These are phyloP conservation scores for Oreortyx pictus DNA, from an alignment of 2,797 vertebrate species.

Conservation along the genomic window DNA sequence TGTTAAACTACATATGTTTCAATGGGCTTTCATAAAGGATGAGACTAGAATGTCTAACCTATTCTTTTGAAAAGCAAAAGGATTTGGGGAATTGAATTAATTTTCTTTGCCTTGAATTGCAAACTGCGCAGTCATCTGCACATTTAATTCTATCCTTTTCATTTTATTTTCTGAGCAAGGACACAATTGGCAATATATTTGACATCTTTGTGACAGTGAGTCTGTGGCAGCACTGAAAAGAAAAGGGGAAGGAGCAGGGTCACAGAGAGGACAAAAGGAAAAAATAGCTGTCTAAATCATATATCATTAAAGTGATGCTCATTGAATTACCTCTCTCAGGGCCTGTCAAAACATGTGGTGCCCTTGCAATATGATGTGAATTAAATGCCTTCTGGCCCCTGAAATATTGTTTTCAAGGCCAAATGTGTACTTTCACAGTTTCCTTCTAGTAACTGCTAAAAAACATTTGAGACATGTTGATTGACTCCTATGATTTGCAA, in stretches of 20 bases:
- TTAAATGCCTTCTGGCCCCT: constrained; percentile 71
- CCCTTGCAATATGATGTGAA: constrained; percentile 60
- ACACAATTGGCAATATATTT: constrained; percentile 24
- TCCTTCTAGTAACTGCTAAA: constrained; percentile 30
- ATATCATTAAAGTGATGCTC: constrained; percentile 75
- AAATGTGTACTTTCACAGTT: constrained; percentile 61
- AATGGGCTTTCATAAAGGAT: neutral
- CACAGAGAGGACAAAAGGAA: constrained; percentile 60
- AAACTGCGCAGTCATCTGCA: neutral
- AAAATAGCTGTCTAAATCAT: constrained; percentile 71
- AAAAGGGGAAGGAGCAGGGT: constrained; percentile 59
- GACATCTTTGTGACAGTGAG: constrained; percentile 46
- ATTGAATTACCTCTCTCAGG: constrained; percentile 73
- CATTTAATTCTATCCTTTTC: neutral
- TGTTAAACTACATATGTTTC: neutral
- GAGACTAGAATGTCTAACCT: neutral
- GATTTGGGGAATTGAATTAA: neutral
- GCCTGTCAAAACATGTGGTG: constrained; percentile 66
- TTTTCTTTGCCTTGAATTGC: neutral
- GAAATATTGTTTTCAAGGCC: constrained; percentile 68
- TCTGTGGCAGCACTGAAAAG: constrained; percentile 26
- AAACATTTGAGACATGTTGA: neutral
- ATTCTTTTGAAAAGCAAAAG: neutral
- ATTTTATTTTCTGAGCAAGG: neutral
- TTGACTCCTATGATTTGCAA: neutral